Conservation (phyloP, 2,888 invertebrate genomes). For the Andrena trimmerana region DNA sequence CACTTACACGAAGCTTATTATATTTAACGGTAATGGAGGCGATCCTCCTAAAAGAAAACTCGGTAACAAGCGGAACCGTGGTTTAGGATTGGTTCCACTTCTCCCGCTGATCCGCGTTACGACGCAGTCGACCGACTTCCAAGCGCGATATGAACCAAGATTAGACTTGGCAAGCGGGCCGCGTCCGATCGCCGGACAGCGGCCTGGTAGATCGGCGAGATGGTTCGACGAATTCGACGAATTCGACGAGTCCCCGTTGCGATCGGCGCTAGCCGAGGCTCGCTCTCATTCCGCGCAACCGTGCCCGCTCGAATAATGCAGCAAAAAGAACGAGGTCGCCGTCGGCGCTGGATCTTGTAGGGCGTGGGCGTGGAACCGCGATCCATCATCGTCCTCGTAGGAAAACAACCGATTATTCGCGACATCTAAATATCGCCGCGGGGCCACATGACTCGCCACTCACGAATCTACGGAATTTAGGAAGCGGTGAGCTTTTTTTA, state of each 20-base stretch:
- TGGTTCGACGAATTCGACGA: not conserved
- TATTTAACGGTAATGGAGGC: constrained; percentile 27
- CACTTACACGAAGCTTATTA: not conserved
- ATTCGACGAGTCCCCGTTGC: not conserved
- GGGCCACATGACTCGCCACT: constrained; percentile 73
- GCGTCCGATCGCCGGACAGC: not conserved
- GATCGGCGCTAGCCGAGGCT: constrained; percentile 23
- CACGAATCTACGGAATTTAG: constrained; percentile 76
- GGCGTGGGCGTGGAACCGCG: constrained; percentile 68
- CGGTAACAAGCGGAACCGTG: not conserved
- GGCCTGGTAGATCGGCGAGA: not conserved
- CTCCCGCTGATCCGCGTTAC: not conserved
- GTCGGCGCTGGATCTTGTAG: constrained; percentile 39
- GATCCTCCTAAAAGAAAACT: not conserved
- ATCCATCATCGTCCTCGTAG: constrained; percentile 67
- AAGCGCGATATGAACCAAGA: not conserved
- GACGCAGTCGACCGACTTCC: not conserved
- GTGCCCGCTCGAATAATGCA: constrained; percentile 41
- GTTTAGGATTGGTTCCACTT: constrained; percentile 30
- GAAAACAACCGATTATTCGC: constrained; percentile 68
- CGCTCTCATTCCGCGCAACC: constrained; percentile 24
- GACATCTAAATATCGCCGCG: constrained; percentile 67
- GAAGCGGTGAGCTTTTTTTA: constrained; percentile 72
- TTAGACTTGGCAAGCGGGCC: not conserved
- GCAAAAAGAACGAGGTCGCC: constrained; percentile 62